Evolutionary conservation across 2,888 invertebrate species (phyloP), one percentile per base, ranked within the genome.

Genomic region (Dolichopus griseipennis): DNA sequence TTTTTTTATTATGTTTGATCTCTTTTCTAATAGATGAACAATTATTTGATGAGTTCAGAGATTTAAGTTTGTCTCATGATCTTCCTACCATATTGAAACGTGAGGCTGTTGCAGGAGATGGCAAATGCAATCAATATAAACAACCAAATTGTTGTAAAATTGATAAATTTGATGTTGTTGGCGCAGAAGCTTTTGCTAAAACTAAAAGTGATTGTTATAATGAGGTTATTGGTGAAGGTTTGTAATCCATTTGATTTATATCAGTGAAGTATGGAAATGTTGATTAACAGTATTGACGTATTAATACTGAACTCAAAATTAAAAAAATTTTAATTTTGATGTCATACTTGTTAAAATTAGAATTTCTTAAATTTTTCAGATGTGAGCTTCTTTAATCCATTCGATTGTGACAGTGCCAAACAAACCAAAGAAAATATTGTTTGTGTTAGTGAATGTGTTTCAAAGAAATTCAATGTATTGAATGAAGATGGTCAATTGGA

Each of bases 371-470:
- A 1, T 22, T 0, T 22, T 74, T 73, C 68, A 41, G 72, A 72
- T 18, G 65, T 68, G 10, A 69, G 27, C 5, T 27, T 67, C 52
- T 73, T 72, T n/a, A 73, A 76, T 72, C 75, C 75, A 18, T 74
- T 75, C 63, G 69, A 75, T 62, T 75, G 75, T 62, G 71, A 72
- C 8, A 70, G 73, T 64, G 72, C 75, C 72, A 67, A 71, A 62
- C 66, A 70, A 22, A 62, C 74, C 8, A 76, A 74, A 66, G 69
- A 73, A 27, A 68, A 74, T 65, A 71, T 74, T 34, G 69, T 72
- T 5, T 76, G 76, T 69, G 69, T 72, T 8, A 69, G 70, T 12
- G 75, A 75, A 69, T 76, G 76, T 43, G 65, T 75, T 27, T 71
- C 71, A 9, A 74, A 73, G 64, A 72, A 72, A 43, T 68, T 74